Conservation (phyloP, 2,888 invertebrate genomes). For the Drosophila anomalata region DNA sequence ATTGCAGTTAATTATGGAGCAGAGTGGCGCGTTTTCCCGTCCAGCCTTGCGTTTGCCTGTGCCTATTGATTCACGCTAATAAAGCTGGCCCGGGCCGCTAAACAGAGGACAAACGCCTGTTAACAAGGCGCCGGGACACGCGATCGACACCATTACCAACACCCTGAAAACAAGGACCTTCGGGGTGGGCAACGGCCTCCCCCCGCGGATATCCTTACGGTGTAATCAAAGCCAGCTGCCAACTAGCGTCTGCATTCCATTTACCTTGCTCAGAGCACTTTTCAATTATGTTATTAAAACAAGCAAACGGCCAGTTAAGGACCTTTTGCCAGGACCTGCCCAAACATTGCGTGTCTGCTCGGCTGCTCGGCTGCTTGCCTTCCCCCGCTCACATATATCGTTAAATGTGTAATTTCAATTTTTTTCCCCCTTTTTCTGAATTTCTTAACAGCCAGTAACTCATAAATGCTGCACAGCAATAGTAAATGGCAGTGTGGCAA, state of each 20-base stretch:
- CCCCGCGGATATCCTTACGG: slow-evolving; percentile 1
- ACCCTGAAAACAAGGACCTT: slow-evolving; percentile 38
- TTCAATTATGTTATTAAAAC: slow-evolving; percentile 79
- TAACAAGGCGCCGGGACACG: slow-evolving; percentile 65
- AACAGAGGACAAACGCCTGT: slow-evolving; percentile 72
- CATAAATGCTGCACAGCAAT: slow-evolving; percentile 52
- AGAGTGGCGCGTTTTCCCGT: slow-evolving; percentile 23
- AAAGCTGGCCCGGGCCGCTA: slow-evolving; percentile 46
- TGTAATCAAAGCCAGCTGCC: slow-evolving; percentile 64
- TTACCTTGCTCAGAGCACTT: slow-evolving; percentile 58
- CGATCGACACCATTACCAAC: slow-evolving; percentile 56
- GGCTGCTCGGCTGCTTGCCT: slow-evolving; percentile 1
- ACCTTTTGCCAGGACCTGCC: slow-evolving; percentile 44
- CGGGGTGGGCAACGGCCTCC: neutral
- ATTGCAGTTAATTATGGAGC: slow-evolving; percentile 73
- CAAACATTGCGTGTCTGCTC: slow-evolving; percentile 55
- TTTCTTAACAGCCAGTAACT: slow-evolving; percentile 33
- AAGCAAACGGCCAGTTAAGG: slow-evolving; percentile 54
- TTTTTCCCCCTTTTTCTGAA: slow-evolving; percentile 11
- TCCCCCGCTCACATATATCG: slow-evolving; percentile 10
- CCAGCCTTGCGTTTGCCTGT: slow-evolving; percentile 2
- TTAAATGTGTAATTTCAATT: slow-evolving; percentile 31
- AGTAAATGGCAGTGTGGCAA: slow-evolving; percentile 53
- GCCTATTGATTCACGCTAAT: slow-evolving; percentile 73
- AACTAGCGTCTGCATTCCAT: slow-evolving; percentile 57